These are phyloP conservation scores for Siderastrea radians DNA, from an alignment of 92 coral and sea anemone genomes.

Conservation along the genomic window DNA sequence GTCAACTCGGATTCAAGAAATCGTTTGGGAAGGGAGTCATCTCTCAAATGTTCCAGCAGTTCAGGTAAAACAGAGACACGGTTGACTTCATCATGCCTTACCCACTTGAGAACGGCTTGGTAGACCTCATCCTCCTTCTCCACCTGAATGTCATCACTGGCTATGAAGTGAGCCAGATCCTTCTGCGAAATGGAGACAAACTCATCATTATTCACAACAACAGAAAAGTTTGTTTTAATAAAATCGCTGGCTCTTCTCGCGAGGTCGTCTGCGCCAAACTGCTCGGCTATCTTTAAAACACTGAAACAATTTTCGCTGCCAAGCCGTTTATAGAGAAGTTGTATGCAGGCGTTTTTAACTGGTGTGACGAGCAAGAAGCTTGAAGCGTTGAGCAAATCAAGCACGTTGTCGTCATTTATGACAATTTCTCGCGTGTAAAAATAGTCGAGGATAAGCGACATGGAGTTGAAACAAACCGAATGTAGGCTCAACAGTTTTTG, in stretches of 20 bases:
- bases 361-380: slow-evolving; percentile 77
- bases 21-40: slow-evolving; percentile 52
- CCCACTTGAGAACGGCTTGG: slow-evolving; percentile 81
- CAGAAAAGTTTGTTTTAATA: slow-evolving; percentile 67
- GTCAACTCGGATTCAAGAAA: slow-evolving; percentile 54
- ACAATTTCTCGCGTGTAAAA: slow-evolving; percentile 82
- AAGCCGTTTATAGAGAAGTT: slow-evolving; percentile 62
- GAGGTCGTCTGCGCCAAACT: slow-evolving; percentile 70
- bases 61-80: slow-evolving; percentile 57
- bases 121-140: slow-evolving; percentile 75
- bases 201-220: slow-evolving; percentile 64
- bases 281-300: slow-evolving; percentile 66
- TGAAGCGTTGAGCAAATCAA: slow-evolving; percentile 78
- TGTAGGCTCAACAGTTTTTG: slow-evolving; percentile 61
- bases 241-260: slow-evolving; percentile 58
- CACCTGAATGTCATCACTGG: slow-evolving; percentile 71
- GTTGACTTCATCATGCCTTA: slow-evolving; percentile 42
- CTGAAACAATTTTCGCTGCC: slow-evolving; percentile 76
- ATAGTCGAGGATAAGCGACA: slow-evolving; percentile 80
- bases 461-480: slow-evolving; percentile 58
- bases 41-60: slow-evolving; percentile 51
- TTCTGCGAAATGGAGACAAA: slow-evolving; percentile 66
- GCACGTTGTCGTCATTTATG: slow-evolving; percentile 64
- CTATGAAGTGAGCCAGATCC: slow-evolving; percentile 49
- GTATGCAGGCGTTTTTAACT: slow-evolving; percentile 76